Percentiles rank a stretch among this genome's conserved stretches.
phyloP scores from a whole-genome alignment of 2,113 vertebrate species.

The Machaerirhynchus nigripectus region DNA sequence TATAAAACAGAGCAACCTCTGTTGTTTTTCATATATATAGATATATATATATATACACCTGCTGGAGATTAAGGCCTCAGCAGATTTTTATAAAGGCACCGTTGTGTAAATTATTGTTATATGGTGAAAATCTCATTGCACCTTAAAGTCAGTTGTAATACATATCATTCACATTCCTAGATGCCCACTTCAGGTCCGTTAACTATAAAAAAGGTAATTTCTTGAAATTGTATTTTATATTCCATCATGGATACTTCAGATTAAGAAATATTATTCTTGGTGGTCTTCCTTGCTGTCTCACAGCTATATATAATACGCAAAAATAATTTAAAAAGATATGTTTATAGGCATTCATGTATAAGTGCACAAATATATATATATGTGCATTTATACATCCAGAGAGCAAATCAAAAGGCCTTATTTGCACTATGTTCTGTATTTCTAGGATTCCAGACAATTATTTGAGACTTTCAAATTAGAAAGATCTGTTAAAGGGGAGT shows the following conservation, averaged over 20 bases:
- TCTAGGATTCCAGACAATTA: slow-evolving; percentile 47
- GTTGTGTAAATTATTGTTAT: not conserved
- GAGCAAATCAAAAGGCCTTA: not conserved
- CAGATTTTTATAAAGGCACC: not conserved
- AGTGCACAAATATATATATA: not conserved
- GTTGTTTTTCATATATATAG: not conserved
- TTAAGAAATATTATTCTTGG: not conserved
- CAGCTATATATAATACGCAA: not conserved
- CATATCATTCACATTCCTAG: not conserved
- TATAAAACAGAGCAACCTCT: not conserved
- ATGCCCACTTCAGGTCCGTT: not conserved
- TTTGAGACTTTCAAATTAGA: slow-evolving; percentile 34
- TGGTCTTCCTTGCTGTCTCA: not conserved
- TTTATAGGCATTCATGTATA: not conserved
- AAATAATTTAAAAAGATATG: not conserved
- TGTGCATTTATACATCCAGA: not conserved
- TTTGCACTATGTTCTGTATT: not conserved
- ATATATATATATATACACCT: too few relatives aligned
- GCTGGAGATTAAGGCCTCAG: not conserved
- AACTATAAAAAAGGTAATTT: not conserved
- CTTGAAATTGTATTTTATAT: not conserved
- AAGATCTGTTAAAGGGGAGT: slow-evolving; percentile 31
- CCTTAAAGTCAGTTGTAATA: not conserved
- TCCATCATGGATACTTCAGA: not conserved
- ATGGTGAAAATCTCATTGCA: not conserved